Base-by-base conservation (phyloP, 2,797 vertebrate species). In the Silurus lanzhouensis region DNA sequence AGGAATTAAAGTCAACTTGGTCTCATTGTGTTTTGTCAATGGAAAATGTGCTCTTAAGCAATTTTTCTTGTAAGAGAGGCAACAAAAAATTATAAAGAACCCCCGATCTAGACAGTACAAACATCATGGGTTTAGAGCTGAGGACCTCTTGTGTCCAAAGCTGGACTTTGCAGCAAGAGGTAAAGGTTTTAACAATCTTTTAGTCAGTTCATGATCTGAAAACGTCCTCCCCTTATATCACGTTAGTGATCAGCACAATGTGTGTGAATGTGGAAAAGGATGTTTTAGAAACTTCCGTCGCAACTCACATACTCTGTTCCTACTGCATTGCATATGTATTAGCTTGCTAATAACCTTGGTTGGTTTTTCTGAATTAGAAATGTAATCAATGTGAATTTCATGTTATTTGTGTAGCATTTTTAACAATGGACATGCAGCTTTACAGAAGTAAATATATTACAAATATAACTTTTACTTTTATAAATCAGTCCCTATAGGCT, bases 111-210 rank as follows among this genome's bases (percentile, higher is more conserved):
- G n/a, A 31, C n/a, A 31, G 74, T 1, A 27, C 72, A 19, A 9
- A 17, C 17, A 25, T 57, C 17, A 61, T 44, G 57, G 22, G 17
- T 22, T 77, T 58, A 77, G 27, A 38, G 10, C 25, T 60, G 75
- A 27, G 19, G 75, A 44, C 75, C 75, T 78, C 75, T 78, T 78
- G 75, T 78, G 75, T 60, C 27, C 60, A 75, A 57, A 55, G 14
- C 10, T 7, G 72, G 55, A 15, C 5, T 14, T 38, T 78, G 57
- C 75, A 78, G 57, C 75, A 13, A 3, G 19, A 44, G 13, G 4
- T 6, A 5, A 9, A 13, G 15, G 4, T 77, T 77, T 60, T 22
- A 22, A 31, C 8, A 31, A 22, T n/a, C 74, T 38, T 8, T 77
- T 19, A 31, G 25, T 75, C 13, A 15, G 6, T 52, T 25, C 48